These are phyloP conservation scores for Aleiodes sp. DNA, from an alignment of 1,140 invertebrate genomes.

Conservation along the genomic window DNA sequence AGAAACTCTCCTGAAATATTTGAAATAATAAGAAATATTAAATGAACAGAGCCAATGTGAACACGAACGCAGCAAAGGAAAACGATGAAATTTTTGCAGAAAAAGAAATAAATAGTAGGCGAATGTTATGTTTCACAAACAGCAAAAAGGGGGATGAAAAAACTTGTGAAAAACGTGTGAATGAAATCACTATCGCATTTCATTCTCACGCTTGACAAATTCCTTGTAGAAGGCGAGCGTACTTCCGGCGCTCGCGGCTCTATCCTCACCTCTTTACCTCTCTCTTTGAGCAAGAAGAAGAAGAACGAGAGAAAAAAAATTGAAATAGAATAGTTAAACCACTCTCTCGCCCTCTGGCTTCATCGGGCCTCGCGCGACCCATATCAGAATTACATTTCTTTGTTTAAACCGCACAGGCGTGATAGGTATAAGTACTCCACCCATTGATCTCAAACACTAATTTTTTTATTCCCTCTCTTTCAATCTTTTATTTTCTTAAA, in stretches of 20 bases:
- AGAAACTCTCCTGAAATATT: no score
- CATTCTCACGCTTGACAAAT: constrained; percentile 22
- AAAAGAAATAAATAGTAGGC: no score
- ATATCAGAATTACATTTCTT: constrained; percentile 22
- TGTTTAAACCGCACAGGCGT: constrained; percentile 13
- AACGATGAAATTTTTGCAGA: no score
- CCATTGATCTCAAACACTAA: not conserved
- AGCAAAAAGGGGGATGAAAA: not conserved
- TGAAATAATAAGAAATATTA: no score
- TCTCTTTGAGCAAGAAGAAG: not conserved
- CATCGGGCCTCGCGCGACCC: constrained; percentile 12
- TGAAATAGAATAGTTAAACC: no score
- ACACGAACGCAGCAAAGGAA: no score
- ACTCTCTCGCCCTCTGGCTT: not conserved
- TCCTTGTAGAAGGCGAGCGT: constrained; percentile 15
- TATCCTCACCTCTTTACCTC: constrained; percentile 9
- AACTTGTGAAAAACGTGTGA: not conserved
- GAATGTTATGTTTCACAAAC: not conserved
- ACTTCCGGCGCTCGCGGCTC: constrained; percentile 12
- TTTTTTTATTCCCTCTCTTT: not conserved
- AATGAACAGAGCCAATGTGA: no score
- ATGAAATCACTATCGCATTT: constrained; percentile 11
- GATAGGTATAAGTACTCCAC: not conserved
- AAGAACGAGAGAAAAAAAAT: no score
- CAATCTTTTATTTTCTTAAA: not conserved